phyloP scores from a whole-genome alignment of 2,888 invertebrate genomes.

The Apomyelois bistriatella region DNA sequence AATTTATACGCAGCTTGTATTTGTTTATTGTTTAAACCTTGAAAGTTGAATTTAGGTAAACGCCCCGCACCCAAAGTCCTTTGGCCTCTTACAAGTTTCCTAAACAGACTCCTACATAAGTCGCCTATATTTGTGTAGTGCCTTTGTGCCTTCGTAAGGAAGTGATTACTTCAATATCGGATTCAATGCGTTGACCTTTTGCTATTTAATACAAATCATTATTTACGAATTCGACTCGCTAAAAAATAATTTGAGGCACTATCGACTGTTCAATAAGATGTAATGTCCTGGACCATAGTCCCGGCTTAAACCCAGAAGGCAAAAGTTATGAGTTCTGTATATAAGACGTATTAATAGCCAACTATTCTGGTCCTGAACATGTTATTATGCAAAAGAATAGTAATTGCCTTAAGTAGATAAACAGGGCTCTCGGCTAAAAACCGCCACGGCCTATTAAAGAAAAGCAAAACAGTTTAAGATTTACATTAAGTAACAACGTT shows the following conservation, averaged over 20 bases:
- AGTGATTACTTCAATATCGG: neutral
- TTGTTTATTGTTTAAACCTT: too few relatives aligned
- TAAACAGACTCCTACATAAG: conserved; percentile 26
- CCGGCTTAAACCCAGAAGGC: neutral
- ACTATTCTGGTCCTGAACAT: conserved; percentile 6
- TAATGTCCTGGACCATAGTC: too few relatives aligned
- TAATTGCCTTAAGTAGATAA: conserved; percentile 10
- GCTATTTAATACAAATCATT: too few relatives aligned
- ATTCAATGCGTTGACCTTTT: too few relatives aligned
- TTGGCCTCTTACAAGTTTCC: neutral
- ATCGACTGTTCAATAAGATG: too few relatives aligned
- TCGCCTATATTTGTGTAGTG: conserved; percentile 25
- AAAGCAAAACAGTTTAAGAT: conserved; percentile 5
- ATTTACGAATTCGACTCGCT: too few relatives aligned
- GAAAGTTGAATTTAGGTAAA: neutral
- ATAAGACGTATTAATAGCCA: conserved; percentile 7
- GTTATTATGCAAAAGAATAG: conserved; percentile 10
- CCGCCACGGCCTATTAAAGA: conserved; percentile 6
- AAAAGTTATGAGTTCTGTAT: neutral
- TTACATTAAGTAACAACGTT: neutral
- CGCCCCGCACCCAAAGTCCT: neutral
- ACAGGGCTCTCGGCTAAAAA: neutral
- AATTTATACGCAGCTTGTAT: too few relatives aligned
- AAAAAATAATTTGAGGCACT: too few relatives aligned
- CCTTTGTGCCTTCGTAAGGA: neutral